These are phyloP conservation scores for Drosophila asahinai DNA, from an alignment of 1,140 invertebrate species.

Conservation along the genomic window DNA sequence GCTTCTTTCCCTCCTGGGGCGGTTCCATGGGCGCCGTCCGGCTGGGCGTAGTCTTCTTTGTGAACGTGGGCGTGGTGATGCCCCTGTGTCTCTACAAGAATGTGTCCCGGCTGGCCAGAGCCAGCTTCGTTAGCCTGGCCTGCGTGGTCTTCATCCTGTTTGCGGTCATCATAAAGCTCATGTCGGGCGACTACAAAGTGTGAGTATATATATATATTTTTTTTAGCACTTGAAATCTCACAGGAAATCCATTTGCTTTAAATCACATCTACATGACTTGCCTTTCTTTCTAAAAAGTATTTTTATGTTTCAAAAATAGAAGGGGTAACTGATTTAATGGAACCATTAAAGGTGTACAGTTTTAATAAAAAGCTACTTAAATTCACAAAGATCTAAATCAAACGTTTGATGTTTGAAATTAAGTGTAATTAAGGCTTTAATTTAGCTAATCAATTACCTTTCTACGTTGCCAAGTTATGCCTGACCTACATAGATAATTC, in stretches of 20 bases:
- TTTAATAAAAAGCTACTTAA: not conserved
- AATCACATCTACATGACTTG: not conserved
- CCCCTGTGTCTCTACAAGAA: constrained; percentile 94
- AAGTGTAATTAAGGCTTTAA: constrained; percentile 10
- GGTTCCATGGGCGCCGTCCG: constrained; percentile 87
- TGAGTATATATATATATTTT: constrained; percentile 54
- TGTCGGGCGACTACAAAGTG: constrained; percentile 87
- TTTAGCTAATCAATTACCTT: constrained; percentile 15
- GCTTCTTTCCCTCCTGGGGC: constrained; percentile 86
- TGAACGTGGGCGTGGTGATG: constrained; percentile 90
- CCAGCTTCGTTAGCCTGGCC: constrained; percentile 91
- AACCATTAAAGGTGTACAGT: not conserved
- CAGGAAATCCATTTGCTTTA: not conserved
- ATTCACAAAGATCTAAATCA: not conserved
- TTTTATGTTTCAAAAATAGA: not conserved
- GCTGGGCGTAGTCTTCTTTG: constrained; percentile 91
- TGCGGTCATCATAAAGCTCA: constrained; percentile 86
- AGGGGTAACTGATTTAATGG: not conserved
- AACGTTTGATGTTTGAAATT: not conserved
- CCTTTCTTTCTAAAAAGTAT: too few relatives aligned
- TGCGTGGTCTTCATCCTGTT: constrained; percentile 91
- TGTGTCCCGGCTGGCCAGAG: constrained; percentile 92
- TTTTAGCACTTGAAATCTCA: not conserved
- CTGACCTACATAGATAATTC: constrained; percentile 12
- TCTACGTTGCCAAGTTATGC: not conserved